Conservation (phyloP, 92 coral and sea anemone species). For the Palythoa heliodiscus region DNA sequence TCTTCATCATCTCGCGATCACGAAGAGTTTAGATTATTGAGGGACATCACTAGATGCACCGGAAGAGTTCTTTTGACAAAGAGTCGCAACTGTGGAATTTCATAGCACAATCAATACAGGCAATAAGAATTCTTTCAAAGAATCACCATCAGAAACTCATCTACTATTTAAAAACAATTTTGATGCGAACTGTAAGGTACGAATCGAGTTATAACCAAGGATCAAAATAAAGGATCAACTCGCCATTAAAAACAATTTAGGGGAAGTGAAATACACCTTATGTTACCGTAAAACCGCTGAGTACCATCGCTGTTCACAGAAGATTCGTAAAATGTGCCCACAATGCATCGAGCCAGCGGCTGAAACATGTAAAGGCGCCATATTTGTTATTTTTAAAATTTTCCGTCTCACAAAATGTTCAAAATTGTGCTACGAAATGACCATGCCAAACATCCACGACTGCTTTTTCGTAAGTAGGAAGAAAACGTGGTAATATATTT, state of each 20-base stretch:
- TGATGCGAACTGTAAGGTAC: neutral
- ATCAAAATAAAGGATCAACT: neutral
- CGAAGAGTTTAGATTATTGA: neutral
- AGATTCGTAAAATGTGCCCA: neutral
- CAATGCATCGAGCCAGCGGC: slow-evolving; percentile 36
- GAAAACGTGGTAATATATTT: too few species aligned
- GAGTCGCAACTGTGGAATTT: slow-evolving; percentile 20
- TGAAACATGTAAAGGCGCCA: slow-evolving; percentile 54
- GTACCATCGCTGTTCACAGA: too few species aligned
- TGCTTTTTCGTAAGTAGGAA: slow-evolving; percentile 70
- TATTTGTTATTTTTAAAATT: slow-evolving; percentile 33
- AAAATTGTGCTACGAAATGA: slow-evolving; percentile 33
- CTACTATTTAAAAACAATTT: neutral
- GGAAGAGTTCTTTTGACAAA: neutral
- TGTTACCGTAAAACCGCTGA: slow-evolving; percentile 4
- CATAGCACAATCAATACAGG: neutral
- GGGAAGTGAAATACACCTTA: slow-evolving; percentile 10
- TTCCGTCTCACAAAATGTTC: neutral
- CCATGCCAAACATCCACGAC: slow-evolving; percentile 79
- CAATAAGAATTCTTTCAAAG: neutral
- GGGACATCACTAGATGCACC: neutral
- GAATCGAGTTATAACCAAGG: neutral
- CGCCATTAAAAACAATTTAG: too few species aligned
- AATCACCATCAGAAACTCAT: neutral
- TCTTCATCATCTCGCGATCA: slow-evolving; percentile 35